These are phyloP conservation scores for Macrochelys suwanniensis DNA, from an alignment of 2,797 vertebrate genomes.

Conservation along the genomic window DNA sequence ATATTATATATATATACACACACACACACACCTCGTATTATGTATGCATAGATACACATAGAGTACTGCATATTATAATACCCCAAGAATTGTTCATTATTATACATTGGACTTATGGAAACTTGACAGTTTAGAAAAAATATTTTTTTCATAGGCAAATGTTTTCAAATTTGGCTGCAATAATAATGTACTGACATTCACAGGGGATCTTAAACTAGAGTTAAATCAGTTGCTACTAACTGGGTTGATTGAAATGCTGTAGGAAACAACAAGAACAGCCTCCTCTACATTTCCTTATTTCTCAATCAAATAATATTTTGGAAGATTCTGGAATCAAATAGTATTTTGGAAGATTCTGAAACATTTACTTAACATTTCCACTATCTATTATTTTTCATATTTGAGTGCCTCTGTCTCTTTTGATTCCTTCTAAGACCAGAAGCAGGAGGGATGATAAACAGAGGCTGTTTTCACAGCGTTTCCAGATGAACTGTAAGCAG, in stretches of 20 bases:
- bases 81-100: constrained; percentile 1
- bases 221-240: background rate
- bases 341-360: background rate
- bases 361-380: background rate
- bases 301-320: fast-evolving
- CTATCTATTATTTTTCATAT: background rate
- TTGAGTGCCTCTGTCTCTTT: background rate
- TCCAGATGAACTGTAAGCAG: background rate
- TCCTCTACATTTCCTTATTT: background rate
- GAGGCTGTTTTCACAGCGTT: background rate
- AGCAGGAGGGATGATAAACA: background rate
- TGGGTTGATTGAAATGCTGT: constrained; percentile 4
- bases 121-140: background rate
- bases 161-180: constrained; percentile 8
- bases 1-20: background rate
- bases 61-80: background rate
- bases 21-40: background rate
- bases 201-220: background rate
- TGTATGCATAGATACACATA: background rate
- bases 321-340: background rate
- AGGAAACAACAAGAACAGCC: background rate
- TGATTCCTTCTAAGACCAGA: constrained; percentile 7
- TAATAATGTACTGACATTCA: background rate
- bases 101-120: background rate
- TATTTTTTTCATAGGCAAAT: background rate